Evolutionary conservation across 2,888 invertebrate genomes (phyloP).

Genomic region (Schrankia costaestrigalis): DNA sequence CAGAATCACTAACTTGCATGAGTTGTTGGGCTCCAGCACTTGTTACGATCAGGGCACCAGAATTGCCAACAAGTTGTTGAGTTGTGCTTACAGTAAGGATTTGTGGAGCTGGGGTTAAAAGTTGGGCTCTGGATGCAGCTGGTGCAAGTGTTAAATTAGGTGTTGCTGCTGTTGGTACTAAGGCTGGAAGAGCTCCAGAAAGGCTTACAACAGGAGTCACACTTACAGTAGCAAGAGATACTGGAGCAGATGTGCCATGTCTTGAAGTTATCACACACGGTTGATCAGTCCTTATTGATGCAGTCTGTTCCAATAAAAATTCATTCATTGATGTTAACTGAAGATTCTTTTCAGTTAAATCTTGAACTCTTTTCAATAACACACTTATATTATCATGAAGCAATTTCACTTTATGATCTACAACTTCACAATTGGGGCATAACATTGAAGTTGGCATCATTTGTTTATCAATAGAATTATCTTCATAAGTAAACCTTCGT

Average conservation of each 20-base stretch:
- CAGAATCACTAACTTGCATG: constrained; percentile 77
- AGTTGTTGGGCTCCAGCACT: constrained; percentile 75
- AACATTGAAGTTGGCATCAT: constrained; percentile 46
- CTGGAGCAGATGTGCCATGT: constrained; percentile 71
- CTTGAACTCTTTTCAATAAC: constrained; percentile 67
- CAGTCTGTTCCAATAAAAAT: constrained; percentile 68
- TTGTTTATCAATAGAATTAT: constrained; percentile 54
- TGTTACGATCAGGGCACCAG: constrained; percentile 71
- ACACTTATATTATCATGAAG: constrained; percentile 74
- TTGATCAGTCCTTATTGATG: constrained; percentile 63
- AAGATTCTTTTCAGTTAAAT: constrained; percentile 69
- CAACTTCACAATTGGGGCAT: constrained; percentile 63
- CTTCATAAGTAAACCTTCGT: constrained; percentile 61
- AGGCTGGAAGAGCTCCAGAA: constrained; percentile 63
- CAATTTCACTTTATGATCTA: constrained; percentile 68
- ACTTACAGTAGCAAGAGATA: constrained; percentile 73
- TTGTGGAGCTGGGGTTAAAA: constrained; percentile 72
- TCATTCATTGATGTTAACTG: constrained; percentile 76
- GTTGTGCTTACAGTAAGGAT: constrained; percentile 73
- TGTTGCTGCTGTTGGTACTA: constrained; percentile 66
- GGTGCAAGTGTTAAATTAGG: constrained; percentile 67
- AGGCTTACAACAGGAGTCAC: constrained; percentile 73
- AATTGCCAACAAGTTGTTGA: constrained; percentile 72
- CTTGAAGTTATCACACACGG: constrained; percentile 74
- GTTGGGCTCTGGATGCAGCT: constrained; percentile 68